Base-by-base conservation (phyloP, 2,797 vertebrate genomes). In the Galagoides demidoff region DNA sequence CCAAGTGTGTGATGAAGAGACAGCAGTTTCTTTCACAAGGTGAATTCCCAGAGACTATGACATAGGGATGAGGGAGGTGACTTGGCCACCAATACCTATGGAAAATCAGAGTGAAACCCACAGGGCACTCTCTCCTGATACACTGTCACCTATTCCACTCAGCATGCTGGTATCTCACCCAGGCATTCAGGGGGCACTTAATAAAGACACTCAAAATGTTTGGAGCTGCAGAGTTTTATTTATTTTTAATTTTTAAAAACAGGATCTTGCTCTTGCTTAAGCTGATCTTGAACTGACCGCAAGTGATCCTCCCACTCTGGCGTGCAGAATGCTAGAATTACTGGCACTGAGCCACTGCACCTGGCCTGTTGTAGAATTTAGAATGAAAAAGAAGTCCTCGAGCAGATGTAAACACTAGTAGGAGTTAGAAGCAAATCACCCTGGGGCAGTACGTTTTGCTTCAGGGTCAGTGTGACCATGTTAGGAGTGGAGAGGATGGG, bases 81-180 rank as follows among this genome's bases (percentile, higher is more conserved):
- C 37, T 89, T 17, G 73, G 25, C 66, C 55, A 59, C 68, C 34
- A 19, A 45, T 82, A 86, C 45, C 78, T 27, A 3, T 25, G 85
- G 52, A 85, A 12, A 86, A 66, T 89, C 85, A 92, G 59, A 86
- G 17, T 7, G 89, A 97, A 96, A 95, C 52, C 57, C 78, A 55
- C 73, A 57, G 66, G 61, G 57, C 45, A 31, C 52, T 39, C 52
- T 79, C 77, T 74, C 59, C 55, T 7, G 14, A 23, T 12, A 13
- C n/a, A 43, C 9, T 13, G 0, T 57, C 52, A 84, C 49, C 19
- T 76, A 34, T 11, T 71, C 74, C 78, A 34, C 37, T 34, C 9
- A 17, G 34, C 29, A 45, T 17, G 5, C 7, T 70, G 71, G 55
- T 16, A 7, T 37, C 73, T 20, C 14, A 0, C 70, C 25, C 66